Percentiles rank a stretch among this genome's conserved stretches.
Evolutionary conservation across 1,140 invertebrate genomes (phyloP).

Genomic region (Scaptomyza graminum): DNA sequence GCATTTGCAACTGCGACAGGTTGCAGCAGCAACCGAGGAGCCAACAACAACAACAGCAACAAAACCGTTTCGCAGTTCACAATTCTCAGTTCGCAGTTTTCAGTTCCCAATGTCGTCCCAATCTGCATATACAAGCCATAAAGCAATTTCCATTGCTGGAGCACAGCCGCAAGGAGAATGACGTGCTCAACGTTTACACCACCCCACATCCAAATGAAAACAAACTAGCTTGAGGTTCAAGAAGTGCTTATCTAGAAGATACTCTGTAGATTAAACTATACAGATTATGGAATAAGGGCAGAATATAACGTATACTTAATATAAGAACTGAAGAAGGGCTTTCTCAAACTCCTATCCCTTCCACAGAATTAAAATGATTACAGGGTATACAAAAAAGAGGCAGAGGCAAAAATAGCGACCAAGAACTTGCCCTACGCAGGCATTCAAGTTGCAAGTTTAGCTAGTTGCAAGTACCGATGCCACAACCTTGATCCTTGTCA

Average conservation of each 20-base stretch:
- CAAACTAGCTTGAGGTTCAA: not conserved
- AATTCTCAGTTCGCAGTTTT: slow-evolving; percentile 29
- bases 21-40: slow-evolving; percentile 53
- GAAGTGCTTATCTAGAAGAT: not conserved
- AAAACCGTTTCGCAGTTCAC: slow-evolving; percentile 13
- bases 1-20: slow-evolving; percentile 54
- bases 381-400: not conserved
- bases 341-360: not conserved
- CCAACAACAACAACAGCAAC: slow-evolving; percentile 35
- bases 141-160: slow-evolving; percentile 80
- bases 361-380: not conserved
- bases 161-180: slow-evolving; percentile 58
- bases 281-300: no score
- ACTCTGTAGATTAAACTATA: not conserved
- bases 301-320: no score
- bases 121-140: slow-evolving; percentile 83
- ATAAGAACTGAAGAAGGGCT: no score
- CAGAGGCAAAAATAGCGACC: not conserved
- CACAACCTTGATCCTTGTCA: slow-evolving; percentile 82
- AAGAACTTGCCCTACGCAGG: slow-evolving; percentile 22
- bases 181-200: slow-evolving; percentile 42
- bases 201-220: slow-evolving; percentile 33
- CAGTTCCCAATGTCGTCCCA: slow-evolving; percentile 52
- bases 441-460: slow-evolving; percentile 18
- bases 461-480: slow-evolving; percentile 33